Evolutionary conservation across 1,140 invertebrate species (phyloP).

Genomic region (Hirudo medicinalis): DNA sequence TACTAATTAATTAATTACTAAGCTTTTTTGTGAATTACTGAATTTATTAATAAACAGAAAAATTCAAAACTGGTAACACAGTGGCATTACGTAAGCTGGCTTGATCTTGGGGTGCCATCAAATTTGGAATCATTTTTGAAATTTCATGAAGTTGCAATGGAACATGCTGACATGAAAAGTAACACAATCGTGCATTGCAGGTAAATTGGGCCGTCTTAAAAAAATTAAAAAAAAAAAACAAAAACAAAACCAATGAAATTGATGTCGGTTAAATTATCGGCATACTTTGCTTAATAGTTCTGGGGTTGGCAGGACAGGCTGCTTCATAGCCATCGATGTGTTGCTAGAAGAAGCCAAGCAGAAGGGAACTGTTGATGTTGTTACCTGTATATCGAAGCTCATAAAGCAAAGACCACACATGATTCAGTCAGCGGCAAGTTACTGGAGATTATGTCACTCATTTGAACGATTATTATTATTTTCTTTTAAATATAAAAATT

Average conservation of each 20-base stretch:
- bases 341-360: conserved; percentile 33
- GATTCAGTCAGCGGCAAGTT: conserved; percentile 42
- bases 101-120: neutral
- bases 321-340: conserved; percentile 40
- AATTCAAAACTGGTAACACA: neutral
- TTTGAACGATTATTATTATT: neutral
- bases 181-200: conserved; percentile 6
- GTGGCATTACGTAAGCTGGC: conserved; percentile 11
- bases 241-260: no score
- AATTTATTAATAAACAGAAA: neutral
- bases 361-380: conserved; percentile 36
- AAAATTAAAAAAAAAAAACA: no score
- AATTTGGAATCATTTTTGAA: neutral
- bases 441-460: no score
- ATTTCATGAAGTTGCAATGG: neutral
- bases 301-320: conserved; percentile 41
- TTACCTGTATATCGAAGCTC: conserved; percentile 35
- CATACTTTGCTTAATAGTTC: conserved; percentile 30
- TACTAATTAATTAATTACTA: no score
- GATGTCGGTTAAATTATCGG: no score
- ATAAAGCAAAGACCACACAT: conserved; percentile 38
- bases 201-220: neutral
- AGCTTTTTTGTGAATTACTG: no score
- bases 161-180: no score
- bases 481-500: no score